These are phyloP conservation scores for Saguinus midas DNA, from an alignment of 2,113 vertebrate species.

Conservation along the genomic window DNA sequence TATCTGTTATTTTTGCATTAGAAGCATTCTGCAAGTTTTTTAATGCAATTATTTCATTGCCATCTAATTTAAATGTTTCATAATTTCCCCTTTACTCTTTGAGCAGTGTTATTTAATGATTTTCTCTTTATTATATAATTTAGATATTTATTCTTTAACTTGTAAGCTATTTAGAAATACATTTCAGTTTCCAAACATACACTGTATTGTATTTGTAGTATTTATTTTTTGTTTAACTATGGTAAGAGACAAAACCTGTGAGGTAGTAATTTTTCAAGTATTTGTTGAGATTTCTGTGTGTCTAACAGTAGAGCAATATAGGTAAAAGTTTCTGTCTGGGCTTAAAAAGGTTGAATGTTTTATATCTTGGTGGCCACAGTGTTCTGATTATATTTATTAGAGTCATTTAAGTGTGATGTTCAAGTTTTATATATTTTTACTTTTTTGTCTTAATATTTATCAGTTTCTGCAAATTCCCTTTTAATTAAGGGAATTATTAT, in stretches of 20 bases:
- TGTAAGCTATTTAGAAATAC: background rate
- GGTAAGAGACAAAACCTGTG: background rate
- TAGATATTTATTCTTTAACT: conserved; percentile 34
- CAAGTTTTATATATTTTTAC: background rate
- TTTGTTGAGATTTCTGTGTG: conserved; percentile 8
- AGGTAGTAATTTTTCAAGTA: background rate
- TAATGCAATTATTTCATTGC: background rate
- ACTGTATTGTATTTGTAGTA: background rate
- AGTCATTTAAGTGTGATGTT: background rate
- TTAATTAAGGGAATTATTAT: background rate
- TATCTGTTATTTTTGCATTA: background rate
- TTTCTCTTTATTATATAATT: background rate
- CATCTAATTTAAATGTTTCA: conserved; percentile 15
- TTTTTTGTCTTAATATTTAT: background rate
- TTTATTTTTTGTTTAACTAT: background rate
- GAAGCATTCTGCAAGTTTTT: background rate
- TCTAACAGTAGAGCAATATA: background rate
- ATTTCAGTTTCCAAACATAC: background rate
- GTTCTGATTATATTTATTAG: background rate
- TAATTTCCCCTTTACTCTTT: background rate
- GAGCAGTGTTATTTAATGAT: background rate
- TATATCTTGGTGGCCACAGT: background rate
- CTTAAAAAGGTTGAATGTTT: background rate
- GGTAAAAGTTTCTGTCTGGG: background rate
- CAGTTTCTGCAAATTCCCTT: conserved; percentile 15